Conservation (phyloP, 2,888 invertebrate genomes). For the Ophraella communa region DNA sequence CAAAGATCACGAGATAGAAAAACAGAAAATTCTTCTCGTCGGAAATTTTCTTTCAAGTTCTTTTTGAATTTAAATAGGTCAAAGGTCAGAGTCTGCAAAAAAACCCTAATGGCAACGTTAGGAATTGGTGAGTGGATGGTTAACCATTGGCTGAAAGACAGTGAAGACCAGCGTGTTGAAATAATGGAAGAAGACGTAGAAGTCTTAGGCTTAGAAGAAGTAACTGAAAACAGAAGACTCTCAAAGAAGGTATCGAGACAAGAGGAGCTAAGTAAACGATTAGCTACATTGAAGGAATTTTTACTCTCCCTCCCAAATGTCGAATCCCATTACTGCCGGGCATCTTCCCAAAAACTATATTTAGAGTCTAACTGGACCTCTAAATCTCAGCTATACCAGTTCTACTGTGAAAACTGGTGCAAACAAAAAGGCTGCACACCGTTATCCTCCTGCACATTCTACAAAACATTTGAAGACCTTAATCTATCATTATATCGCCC, state of each 20-base stretch:
- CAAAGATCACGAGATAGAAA: background rate
- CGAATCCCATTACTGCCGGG: too few species aligned
- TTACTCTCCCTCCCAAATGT: constrained; percentile 1
- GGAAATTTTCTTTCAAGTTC: background rate
- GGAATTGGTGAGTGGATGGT: background rate
- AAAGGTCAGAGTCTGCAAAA: background rate
- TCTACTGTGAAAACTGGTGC: background rate
- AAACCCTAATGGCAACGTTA: constrained; percentile 1
- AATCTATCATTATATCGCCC: background rate
- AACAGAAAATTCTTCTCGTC: background rate
- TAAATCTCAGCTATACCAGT: background rate
- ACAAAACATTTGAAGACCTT: background rate
- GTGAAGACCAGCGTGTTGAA: background rate
- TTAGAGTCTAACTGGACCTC: constrained; percentile 3
- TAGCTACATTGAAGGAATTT: constrained; percentile 1
- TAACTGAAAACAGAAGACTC: background rate
- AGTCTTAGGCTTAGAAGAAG: background rate
- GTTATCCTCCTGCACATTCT: background rate
- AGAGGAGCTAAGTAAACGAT: background rate
- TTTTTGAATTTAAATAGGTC: background rate
- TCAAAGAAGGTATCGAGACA: constrained; percentile 3
- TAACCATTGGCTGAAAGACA: background rate
- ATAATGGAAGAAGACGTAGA: background rate
- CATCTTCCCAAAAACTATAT: constrained; percentile 6
- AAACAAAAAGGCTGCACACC: background rate